These are phyloP conservation scores for Plagodis pulveraria DNA, from an alignment of 2,888 invertebrate species.

Conservation along the genomic window DNA sequence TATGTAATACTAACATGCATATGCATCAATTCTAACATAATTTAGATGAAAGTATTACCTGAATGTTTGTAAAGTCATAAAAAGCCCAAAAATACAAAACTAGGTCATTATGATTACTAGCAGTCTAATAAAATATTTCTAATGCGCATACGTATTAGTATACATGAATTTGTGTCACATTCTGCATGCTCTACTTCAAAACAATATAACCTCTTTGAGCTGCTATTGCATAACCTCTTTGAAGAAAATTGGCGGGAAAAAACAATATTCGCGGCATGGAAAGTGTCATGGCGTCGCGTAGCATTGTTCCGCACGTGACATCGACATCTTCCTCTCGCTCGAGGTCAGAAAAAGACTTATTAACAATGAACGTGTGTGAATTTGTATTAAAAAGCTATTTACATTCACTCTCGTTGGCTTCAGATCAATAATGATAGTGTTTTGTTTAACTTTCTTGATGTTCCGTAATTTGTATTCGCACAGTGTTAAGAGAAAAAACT, in stretches of 20 bases:
- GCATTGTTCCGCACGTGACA: constrained; percentile 46
- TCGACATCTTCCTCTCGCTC: constrained; percentile 28
- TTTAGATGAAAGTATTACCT: too few relatives aligned
- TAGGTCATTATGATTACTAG: neutral
- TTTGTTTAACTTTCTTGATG: constrained; percentile 24
- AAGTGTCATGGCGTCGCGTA: constrained; percentile 55
- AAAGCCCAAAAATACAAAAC: too few relatives aligned
- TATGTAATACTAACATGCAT: too few relatives aligned
- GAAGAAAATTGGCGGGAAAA: constrained; percentile 61
- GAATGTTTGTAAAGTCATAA: too few relatives aligned
- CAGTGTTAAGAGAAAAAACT: constrained; percentile 9
- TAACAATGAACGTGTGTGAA: constrained; percentile 51
- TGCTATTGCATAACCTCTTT: constrained; percentile 34
- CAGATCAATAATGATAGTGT: constrained; percentile 28
- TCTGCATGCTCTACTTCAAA: constrained; percentile 2
- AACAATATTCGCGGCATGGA: constrained; percentile 50
- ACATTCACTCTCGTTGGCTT: constrained; percentile 25
- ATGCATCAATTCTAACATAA: too few relatives aligned
- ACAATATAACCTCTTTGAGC: constrained; percentile 8
- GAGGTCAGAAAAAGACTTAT: constrained; percentile 35
- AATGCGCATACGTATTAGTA: neutral
- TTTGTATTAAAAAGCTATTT: constrained; percentile 30
- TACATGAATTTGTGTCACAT: constrained; percentile 3
- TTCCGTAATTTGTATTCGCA: constrained; percentile 25
- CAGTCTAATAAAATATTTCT: neutral